These are phyloP conservation scores for Tretioscincus oriximinensis DNA, from an alignment of 2,113 vertebrate genomes.

Conservation along the genomic window DNA sequence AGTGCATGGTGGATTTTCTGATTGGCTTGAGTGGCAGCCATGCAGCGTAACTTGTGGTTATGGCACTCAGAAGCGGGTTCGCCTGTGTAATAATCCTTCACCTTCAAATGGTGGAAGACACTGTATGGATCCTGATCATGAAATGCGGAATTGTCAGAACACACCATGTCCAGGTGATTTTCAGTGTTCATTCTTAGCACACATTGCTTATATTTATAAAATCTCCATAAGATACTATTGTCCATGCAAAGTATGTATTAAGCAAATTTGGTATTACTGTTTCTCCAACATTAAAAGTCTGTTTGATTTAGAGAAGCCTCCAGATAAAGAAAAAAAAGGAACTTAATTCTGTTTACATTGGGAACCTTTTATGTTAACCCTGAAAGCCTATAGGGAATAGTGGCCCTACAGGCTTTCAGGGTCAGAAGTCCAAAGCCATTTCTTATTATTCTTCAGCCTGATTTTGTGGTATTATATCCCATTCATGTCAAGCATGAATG, in stretches of 20 bases:
- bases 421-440: not conserved
- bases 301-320: not conserved
- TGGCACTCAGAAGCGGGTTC: conserved; percentile 83
- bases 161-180: conserved; percentile 87
- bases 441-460: not conserved
- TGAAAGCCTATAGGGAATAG: not conserved
- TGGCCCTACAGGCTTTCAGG: not conserved
- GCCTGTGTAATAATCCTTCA: conserved; percentile 85
- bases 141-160: conserved; percentile 79
- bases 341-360: no score
- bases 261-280: not conserved
- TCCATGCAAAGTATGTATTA: not conserved
- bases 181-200: not conserved
- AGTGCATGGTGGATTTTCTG: conserved; percentile 92
- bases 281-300: not conserved
- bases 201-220: not conserved
- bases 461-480: not conserved
- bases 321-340: no score
- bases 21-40: conserved; percentile 86
- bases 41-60: conserved; percentile 90
- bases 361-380: no score
- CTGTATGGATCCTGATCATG: conserved; percentile 76
- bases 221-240: not conserved
- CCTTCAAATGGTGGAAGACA: conserved; percentile 88
- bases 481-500: no score